A percentile compares a stretch with the other conserved stretches of the same genome.
These are phyloP conservation scores for Ispidina lecontei DNA, from an alignment of 2,797 vertebrate genomes.

Conservation along the genomic window DNA sequence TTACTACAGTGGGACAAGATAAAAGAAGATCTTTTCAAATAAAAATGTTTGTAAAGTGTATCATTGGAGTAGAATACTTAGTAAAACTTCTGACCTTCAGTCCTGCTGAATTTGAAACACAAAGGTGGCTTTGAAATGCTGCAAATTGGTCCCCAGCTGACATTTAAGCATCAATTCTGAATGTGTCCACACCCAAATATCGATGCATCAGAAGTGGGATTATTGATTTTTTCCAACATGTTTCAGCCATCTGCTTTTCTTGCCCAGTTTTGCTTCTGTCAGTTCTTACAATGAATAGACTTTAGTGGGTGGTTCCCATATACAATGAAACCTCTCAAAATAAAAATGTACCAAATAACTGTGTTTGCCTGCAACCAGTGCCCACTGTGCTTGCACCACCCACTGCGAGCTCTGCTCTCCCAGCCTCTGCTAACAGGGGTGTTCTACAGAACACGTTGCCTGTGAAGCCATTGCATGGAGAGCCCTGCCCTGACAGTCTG, in stretches of 20 bases:
- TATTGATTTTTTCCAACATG: conserved; percentile 63
- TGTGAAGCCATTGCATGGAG: neutral
- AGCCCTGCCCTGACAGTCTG: neutral
- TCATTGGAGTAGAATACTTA: neutral
- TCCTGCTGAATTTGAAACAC: conserved; percentile 19
- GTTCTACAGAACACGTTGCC: neutral
- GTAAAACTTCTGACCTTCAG: conserved; percentile 50
- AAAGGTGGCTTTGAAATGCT: conserved; percentile 55
- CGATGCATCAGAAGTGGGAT: conserved; percentile 30
- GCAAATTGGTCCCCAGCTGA: conserved; percentile 59
- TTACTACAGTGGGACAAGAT: neutral
- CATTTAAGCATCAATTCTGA: conserved; percentile 62
- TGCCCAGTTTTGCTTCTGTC: neutral
- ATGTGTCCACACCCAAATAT: conserved; percentile 60
- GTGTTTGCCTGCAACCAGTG: neutral
- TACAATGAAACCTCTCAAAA: neutral
- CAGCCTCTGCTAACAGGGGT: neutral
- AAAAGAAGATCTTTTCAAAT: neutral
- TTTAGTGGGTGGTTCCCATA: neutral
- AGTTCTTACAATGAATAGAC: conserved; percentile 10
- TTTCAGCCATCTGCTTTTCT: conserved; percentile 56
- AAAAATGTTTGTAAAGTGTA: conserved; percentile 21
- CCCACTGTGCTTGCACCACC: neutral
- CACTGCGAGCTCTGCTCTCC: neutral
- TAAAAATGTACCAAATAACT: neutral